Percentiles rank a stretch among this genome's conserved stretches.
Conservation (phyloP, 2,888 invertebrate genomes). For the Drosophila colorata region DNA sequence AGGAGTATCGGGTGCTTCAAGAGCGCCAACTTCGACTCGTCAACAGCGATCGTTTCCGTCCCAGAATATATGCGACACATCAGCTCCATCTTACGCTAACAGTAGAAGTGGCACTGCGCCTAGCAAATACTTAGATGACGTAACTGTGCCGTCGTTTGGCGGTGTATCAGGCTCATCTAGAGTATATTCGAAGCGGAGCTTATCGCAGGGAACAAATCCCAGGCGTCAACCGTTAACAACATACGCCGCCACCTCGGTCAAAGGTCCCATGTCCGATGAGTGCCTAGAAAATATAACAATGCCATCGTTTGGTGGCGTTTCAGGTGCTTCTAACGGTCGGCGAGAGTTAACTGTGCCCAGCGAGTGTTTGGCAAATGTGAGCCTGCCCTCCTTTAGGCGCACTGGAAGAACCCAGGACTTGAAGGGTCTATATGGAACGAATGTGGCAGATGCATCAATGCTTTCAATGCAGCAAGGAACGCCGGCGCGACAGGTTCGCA, state of each 20-base stretch:
- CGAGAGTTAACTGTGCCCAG: conserved; percentile 1
- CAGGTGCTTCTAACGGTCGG: background rate
- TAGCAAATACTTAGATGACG: conserved; percentile 16
- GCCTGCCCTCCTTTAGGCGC: conserved; percentile 22
- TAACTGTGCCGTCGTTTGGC: conserved; percentile 37
- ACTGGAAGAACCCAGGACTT: background rate
- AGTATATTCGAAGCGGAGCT: conserved; percentile 9
- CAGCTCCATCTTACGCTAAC: background rate
- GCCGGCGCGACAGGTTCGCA: conserved; percentile 22
- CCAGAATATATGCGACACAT: background rate
- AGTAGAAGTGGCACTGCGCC: background rate
- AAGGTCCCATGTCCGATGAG: conserved; percentile 1
- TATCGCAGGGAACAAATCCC: conserved; percentile 5
- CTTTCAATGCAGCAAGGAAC: background rate
- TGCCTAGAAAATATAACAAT: conserved; percentile 19
- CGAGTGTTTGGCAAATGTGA: conserved; percentile 34
- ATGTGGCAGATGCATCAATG: background rate
- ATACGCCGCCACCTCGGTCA: background rate
- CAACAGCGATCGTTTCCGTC: conserved; percentile 13
- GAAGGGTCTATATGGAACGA: background rate
- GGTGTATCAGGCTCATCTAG: background rate
- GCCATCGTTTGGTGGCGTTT: conserved; percentile 17
- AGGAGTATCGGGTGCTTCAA: conserved; percentile 15
- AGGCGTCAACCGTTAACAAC: background rate
- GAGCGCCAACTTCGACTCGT: background rate